Evolutionary conservation across 2,888 invertebrate species (phyloP).

Genomic region (Epinotia demarniana): DNA sequence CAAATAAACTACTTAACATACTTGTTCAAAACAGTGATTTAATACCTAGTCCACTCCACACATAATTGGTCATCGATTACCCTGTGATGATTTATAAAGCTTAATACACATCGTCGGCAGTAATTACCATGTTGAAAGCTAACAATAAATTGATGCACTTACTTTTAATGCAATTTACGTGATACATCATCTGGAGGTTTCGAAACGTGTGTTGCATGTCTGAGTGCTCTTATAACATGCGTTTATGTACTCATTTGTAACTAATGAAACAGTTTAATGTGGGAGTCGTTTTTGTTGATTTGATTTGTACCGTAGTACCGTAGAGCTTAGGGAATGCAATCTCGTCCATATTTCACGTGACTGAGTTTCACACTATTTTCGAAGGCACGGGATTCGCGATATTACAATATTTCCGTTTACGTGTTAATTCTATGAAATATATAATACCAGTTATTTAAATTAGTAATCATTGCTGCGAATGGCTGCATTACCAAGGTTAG

Average conservation of each 20-base stretch:
- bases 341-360: neutral
- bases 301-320: neutral
- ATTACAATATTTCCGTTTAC: no score
- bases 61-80: conserved; percentile 36
- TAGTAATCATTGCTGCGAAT: no score
- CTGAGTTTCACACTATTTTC: no score
- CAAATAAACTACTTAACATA: conserved; percentile 9
- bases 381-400: no score
- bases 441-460: no score
- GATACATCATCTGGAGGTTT: conserved; percentile 31
- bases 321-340: neutral
- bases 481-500: no score
- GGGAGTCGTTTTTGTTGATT: conserved; percentile 10
- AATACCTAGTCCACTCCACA: conserved; percentile 4
- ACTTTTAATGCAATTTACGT: conserved; percentile 42
- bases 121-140: conserved; percentile 43
- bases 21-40: conserved; percentile 31
- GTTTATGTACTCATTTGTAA: conserved; percentile 15
- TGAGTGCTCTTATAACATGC: neutral
- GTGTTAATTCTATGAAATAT: no score
- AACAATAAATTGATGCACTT: conserved; percentile 44
- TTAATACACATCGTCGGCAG: conserved; percentile 28
- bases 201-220: conserved; percentile 33
- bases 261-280: conserved; percentile 5
- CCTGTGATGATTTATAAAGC: conserved; percentile 37